Evolutionary conservation across 2,797 vertebrate genomes (phyloP).

Genomic region (Antrozous pallidus): DNA sequence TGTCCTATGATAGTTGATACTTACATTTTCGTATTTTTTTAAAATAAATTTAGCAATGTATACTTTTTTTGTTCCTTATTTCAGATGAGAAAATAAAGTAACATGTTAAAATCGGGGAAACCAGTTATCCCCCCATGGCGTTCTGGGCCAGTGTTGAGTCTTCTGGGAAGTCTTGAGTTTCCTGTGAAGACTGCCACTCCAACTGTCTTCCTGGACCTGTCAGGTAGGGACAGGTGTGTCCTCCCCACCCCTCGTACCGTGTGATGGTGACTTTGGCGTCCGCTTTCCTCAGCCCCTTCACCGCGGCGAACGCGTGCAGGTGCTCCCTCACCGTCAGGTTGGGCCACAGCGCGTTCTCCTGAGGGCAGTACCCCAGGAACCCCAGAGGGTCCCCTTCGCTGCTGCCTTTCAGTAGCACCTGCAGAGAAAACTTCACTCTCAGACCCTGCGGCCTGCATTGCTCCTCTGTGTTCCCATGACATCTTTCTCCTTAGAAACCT

Average conservation of each 20-base stretch:
- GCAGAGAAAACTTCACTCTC: background rate
- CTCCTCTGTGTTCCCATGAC: background rate
- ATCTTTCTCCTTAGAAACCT: background rate
- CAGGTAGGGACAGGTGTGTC: accelerated
- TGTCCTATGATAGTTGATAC: background rate
- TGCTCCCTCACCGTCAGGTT: slow-evolving; percentile 87
- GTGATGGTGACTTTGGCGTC: slow-evolving; percentile 82
- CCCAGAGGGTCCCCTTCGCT: background rate
- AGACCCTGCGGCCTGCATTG: background rate
- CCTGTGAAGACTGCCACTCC: accelerated
- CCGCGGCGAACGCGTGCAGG: slow-evolving; percentile 87
- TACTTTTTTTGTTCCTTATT: background rate
- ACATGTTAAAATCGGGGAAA: background rate
- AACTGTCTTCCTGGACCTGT: accelerated
- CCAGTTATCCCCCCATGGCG: background rate
- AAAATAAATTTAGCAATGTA: background rate
- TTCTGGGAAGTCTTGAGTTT: background rate
- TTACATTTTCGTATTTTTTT: background rate
- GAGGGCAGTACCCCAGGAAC: slow-evolving; percentile 89
- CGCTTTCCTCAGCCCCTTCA: slow-evolving; percentile 85
- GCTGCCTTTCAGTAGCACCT: slow-evolving; percentile 44
- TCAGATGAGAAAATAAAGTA: background rate
- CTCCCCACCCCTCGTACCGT: slow-evolving; percentile 77
- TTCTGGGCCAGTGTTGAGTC: background rate
- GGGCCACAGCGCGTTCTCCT: slow-evolving; percentile 88